Evolutionary conservation across 2,888 invertebrate genomes (phyloP).

Genomic region (Chydorus sphaericus): DNA sequence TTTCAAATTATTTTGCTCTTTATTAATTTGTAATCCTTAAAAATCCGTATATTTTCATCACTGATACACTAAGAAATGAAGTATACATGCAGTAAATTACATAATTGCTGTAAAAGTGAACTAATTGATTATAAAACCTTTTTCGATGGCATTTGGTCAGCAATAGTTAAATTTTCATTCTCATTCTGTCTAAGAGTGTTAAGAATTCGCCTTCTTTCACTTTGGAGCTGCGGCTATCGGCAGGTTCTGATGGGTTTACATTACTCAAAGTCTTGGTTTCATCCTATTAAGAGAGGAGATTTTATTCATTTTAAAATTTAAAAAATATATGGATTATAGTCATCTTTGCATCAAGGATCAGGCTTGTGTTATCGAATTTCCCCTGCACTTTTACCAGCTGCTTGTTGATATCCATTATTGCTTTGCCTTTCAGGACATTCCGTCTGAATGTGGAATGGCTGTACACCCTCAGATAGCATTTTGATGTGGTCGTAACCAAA

Average conservation of each 20-base stretch:
- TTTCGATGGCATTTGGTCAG: conserved; percentile 19
- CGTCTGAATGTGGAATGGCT: conserved; percentile 81
- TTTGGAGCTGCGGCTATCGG: conserved; percentile 31
- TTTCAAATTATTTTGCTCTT: too few species aligned
- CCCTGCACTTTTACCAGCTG: conserved; percentile 69
- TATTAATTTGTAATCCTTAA: too few species aligned
- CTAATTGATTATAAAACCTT: neutral
- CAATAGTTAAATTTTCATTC: conserved; percentile 48
- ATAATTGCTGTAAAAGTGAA: too few species aligned
- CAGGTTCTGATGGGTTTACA: conserved; percentile 26
- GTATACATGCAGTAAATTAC: too few species aligned
- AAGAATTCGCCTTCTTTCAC: conserved; percentile 62
- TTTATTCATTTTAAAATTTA: neutral
- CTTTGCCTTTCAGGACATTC: conserved; percentile 75
- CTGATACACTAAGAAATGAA: too few species aligned
- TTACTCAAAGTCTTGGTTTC: neutral
- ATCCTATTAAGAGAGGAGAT: too few species aligned
- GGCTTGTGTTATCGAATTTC: conserved; percentile 64
- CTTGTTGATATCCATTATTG: conserved; percentile 58
- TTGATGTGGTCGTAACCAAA: conserved; percentile 63
- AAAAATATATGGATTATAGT: conserved; percentile 27
- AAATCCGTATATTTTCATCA: too few species aligned
- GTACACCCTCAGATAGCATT: conserved; percentile 54
- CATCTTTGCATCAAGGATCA: conserved; percentile 56
- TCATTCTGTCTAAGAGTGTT: conserved; percentile 64